Evolutionary conservation across 2,888 invertebrate species (phyloP).

Genomic region (Operophtera brumata): DNA sequence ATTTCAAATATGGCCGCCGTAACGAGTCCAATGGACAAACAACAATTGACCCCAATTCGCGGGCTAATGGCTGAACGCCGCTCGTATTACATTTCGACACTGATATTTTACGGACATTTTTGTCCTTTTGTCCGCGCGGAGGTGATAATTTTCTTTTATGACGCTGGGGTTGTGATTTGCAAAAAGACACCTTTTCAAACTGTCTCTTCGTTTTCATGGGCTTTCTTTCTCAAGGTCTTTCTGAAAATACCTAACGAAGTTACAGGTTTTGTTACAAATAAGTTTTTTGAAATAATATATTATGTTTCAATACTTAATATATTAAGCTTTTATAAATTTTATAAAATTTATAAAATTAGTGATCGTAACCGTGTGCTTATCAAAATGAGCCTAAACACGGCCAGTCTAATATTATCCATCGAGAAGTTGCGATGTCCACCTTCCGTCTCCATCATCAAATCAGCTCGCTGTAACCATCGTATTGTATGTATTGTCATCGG

Average conservation of each 20-base stretch:
- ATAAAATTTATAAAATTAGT: too few species aligned
- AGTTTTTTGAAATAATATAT: too few species aligned
- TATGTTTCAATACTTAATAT: too few species aligned
- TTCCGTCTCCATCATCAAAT: too few species aligned
- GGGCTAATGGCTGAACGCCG: slow-evolving; percentile 33
- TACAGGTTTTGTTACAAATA: too few species aligned
- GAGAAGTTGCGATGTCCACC: too few species aligned
- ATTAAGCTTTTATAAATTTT: too few species aligned
- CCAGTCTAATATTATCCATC: too few species aligned
- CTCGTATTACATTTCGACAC: slow-evolving; percentile 38
- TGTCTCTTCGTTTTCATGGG: slow-evolving; percentile 4
- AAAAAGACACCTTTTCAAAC: slow-evolving; percentile 20
- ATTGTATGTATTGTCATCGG: too few species aligned
- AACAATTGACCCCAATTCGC: slow-evolving; percentile 53
- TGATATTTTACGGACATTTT: slow-evolving; percentile 31
- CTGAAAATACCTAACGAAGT: neutral
- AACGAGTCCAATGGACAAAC: slow-evolving; percentile 41
- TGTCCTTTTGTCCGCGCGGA: slow-evolving; percentile 22
- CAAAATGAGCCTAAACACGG: too few species aligned
- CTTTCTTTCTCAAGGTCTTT: slow-evolving; percentile 1
- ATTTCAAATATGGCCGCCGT: slow-evolving; percentile 62
- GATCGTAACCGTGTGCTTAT: too few species aligned
- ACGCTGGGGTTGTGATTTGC: slow-evolving; percentile 20
- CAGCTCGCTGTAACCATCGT: too few species aligned
- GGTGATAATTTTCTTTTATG: slow-evolving; percentile 27